Evolutionary conservation across 2,797 vertebrate species (phyloP), one percentile per base, ranked within the genome.

Genomic region (Atherinosoma microstoma): DNA sequence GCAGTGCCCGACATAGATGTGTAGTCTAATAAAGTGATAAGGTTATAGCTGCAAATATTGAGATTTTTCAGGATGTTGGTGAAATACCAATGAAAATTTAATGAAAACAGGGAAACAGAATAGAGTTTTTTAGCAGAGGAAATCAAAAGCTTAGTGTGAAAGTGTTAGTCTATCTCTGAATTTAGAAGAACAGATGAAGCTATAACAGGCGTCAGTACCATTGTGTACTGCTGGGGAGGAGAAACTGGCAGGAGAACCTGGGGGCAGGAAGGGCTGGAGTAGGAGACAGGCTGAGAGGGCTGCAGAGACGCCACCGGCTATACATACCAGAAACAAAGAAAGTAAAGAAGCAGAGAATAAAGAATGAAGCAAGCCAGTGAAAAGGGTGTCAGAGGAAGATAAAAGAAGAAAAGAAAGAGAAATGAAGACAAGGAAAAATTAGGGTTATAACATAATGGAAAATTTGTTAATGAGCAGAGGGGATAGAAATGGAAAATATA

Each of bases 161-260:
- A 10, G 67, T 75, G 70, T 78, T 72, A 82, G 57, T 62, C 22
- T 64, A 49, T 49, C 74, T 76, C 15, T 42, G 58, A 67, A 64
- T 63, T 24, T 73, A 64, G 57, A 76, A 24, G 62, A 64, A 67
- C 3, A 78, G 64, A 84, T 75, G 79, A 84, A 67, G 67, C 80
- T 70, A 72, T 34, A 87, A 88, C 80, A 91, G 80, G 64, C 58
- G 83, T 71, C 83, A 96, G 94, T 99, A 99, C 98, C 98, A 98
- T 96, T 95, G 96, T 98, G 96, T 98, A 99, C 96, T 98, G 97
- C 96, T 99, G 97, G 95, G 97, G 95, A 93, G 97, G 96, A 96
- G 97, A 98, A 92, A 99, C 96, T 92, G 98, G 98, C 96, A 99
- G 96, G 95, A 99, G 96, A 94, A 99, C 97, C 94, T 99, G 98